Percentiles rank a stretch among this genome's conserved stretches.
Evolutionary conservation across 2,888 invertebrate genomes (phyloP).

Genomic region (Epinotia nisella): DNA sequence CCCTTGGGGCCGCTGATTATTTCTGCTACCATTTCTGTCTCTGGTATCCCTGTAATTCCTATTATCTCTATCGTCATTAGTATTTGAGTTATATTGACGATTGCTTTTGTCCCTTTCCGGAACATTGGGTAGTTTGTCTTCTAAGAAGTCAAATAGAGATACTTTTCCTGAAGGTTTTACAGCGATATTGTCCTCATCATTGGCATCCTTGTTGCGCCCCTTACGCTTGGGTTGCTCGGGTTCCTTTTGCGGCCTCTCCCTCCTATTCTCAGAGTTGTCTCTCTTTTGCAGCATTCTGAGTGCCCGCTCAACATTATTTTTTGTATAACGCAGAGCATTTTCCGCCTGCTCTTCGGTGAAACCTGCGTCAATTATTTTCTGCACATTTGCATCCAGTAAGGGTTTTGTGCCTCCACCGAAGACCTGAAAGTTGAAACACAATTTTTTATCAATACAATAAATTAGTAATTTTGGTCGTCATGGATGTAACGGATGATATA

Average conservation of each 20-base stretch:
- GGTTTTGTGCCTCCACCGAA: constrained; percentile 88
- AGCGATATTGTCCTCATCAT: constrained; percentile 84
- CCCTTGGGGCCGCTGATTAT: constrained; percentile 65
- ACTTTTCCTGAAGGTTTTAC: constrained; percentile 92
- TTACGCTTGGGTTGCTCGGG: constrained; percentile 76
- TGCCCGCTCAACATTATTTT: constrained; percentile 90
- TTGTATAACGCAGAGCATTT: constrained; percentile 87
- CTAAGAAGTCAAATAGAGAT: constrained; percentile 92
- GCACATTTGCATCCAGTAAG: constrained; percentile 89
- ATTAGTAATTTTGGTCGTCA: too few species aligned
- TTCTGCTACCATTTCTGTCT: constrained; percentile 70
- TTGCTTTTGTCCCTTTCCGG: constrained; percentile 75
- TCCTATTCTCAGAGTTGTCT: constrained; percentile 77
- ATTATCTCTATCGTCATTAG: constrained; percentile 66
- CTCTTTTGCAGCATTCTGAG: constrained; percentile 87
- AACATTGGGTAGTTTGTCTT: constrained; percentile 89
- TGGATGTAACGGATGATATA: too few species aligned
- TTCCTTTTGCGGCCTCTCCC: constrained; percentile 75
- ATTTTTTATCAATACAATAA: constrained; percentile 24
- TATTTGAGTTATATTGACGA: constrained; percentile 62
- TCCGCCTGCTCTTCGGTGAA: constrained; percentile 91
- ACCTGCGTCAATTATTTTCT: constrained; percentile 92
- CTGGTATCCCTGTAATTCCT: constrained; percentile 62
- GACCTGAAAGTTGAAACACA: constrained; percentile 71
- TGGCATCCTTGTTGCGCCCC: constrained; percentile 76